phyloP scores from a whole-genome alignment of 2,113 vertebrate genomes.

The Parus major region DNA sequence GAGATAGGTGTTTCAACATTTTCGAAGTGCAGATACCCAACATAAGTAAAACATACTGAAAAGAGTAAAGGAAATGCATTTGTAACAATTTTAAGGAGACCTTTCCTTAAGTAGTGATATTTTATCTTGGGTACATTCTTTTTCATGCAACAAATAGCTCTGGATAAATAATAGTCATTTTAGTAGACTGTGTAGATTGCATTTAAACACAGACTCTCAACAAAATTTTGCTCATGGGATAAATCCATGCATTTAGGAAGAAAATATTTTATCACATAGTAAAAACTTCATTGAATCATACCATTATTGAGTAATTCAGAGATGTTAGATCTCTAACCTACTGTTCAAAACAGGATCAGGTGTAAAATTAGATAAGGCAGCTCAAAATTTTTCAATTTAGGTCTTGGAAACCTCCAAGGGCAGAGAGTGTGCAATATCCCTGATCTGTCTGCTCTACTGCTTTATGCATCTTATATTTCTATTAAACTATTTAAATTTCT shows the following conservation, averaged over 20 bases:
- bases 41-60: not conserved
- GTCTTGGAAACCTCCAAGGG: not conserved
- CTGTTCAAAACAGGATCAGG: not conserved
- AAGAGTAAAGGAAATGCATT: not conserved
- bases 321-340: not conserved
- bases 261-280: not conserved
- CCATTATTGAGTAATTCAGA: not conserved
- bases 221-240: not conserved
- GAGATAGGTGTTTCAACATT: not conserved
- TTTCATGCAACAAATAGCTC: not conserved
- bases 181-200: not conserved
- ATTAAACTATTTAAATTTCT: not conserved
- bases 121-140: not conserved
- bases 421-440: not conserved
- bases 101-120: not conserved
- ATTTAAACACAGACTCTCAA: not conserved
- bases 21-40: not conserved
- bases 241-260: not conserved
- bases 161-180: not conserved
- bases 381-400: not conserved
- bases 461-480: not conserved
- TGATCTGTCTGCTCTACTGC: not conserved
- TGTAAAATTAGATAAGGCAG: not conserved
- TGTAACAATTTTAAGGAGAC: not conserved
- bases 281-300: not conserved